Conservation (phyloP, 2,113 vertebrate species). For the Burhinus oedicnemus region DNA sequence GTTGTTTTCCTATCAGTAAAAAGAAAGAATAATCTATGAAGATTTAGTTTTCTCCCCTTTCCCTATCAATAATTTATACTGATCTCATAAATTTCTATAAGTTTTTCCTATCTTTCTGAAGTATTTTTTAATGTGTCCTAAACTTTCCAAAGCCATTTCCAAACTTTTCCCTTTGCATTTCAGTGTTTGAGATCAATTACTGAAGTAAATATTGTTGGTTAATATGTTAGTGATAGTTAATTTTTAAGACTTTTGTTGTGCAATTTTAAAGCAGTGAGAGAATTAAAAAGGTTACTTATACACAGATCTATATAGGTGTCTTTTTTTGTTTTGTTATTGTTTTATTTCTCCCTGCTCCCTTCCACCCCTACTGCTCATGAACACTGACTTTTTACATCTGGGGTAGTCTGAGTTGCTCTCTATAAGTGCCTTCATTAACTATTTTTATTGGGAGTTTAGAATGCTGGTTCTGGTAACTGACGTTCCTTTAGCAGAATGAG, state of each 20-base stretch:
- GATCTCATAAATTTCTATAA: neutral
- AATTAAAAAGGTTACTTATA: neutral
- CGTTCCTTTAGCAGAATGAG: neutral
- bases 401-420: neutral
- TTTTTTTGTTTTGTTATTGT: neutral
- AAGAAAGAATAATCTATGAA: neutral
- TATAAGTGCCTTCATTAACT: neutral
- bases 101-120: neutral
- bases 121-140: neutral
- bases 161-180: neutral
- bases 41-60: neutral
- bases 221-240: constrained; percentile 34
- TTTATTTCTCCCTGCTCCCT: neutral
- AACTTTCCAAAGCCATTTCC: neutral
- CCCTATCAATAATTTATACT: neutral
- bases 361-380: neutral
- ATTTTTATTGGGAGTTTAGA: neutral
- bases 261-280: neutral
- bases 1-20: neutral
- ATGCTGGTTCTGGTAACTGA: neutral
- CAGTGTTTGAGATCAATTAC: neutral
- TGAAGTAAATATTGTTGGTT: neutral
- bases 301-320: neutral
- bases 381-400: neutral
- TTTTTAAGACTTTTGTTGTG: neutral